Evolutionary conservation across 2,888 invertebrate genomes (phyloP).

Genomic region (Melieria crassipennis): DNA sequence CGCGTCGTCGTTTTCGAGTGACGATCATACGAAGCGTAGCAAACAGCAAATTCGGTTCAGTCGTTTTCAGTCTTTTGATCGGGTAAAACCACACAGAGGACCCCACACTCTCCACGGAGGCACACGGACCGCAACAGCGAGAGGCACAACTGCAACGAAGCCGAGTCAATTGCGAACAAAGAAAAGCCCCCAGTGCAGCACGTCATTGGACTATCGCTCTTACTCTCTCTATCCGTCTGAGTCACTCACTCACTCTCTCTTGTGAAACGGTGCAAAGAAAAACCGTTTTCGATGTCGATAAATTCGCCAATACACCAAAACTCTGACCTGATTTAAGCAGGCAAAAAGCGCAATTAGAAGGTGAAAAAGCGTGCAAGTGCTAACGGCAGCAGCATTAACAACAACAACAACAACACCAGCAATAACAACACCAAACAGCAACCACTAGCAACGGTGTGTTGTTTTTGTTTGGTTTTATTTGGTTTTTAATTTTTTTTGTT

Average conservation of each 20-base stretch:
- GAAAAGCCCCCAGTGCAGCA: not conserved
- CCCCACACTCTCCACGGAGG: slow-evolving; percentile 1
- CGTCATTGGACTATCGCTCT: not conserved
- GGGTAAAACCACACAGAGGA: slow-evolving; percentile 40
- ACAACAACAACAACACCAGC: slow-evolving; percentile 26
- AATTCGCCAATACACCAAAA: slow-evolving; percentile 61
- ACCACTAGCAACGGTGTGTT: slow-evolving; percentile 19
- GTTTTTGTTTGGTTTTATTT: slow-evolving; percentile 29
- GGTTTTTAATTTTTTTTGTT: slow-evolving; percentile 17
- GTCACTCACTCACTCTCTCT: slow-evolving; percentile 3
- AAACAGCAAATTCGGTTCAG: slow-evolving; percentile 38
- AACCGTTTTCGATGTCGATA: slow-evolving; percentile 59
- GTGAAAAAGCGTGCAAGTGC: slow-evolving; percentile 11
- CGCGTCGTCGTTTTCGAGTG: not conserved
- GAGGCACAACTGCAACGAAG: not conserved
- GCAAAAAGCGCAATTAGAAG: slow-evolving; percentile 37
- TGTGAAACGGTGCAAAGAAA: slow-evolving; percentile 30
- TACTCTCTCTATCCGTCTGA: not conserved
- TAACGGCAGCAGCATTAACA: slow-evolving; percentile 6
- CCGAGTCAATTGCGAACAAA: not conserved
- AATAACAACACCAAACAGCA: slow-evolving; percentile 29
- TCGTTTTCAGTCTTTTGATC: slow-evolving; percentile 45
- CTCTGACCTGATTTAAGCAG: slow-evolving; percentile 62
- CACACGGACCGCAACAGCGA: slow-evolving; percentile 4
- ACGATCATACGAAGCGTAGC: slow-evolving; percentile 9